phyloP scores from a whole-genome alignment of 2,888 invertebrate species.

The Julus scandinavius region DNA sequence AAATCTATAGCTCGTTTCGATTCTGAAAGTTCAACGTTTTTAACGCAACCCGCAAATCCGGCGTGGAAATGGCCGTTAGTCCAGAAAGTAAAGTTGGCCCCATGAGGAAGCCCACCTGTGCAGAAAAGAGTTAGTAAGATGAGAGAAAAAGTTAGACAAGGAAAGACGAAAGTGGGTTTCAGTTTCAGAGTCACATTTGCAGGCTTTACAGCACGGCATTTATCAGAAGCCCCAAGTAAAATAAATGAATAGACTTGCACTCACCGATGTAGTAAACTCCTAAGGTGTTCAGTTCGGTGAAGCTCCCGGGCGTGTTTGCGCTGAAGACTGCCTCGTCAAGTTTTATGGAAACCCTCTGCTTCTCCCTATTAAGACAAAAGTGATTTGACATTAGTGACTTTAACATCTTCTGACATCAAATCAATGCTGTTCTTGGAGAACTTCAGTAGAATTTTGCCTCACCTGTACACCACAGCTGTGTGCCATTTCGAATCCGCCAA shows the following conservation, averaged over 20 bases:
- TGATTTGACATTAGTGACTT: background rate
- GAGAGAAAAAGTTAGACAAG: background rate
- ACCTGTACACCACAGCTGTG: constrained; percentile 1
- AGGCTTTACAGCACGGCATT: background rate
- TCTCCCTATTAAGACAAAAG: constrained; percentile 40
- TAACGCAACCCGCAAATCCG: constrained; percentile 30
- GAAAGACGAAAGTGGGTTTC: background rate
- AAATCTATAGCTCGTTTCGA: constrained; percentile 26
- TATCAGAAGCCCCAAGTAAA: background rate
- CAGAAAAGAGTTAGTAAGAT: background rate
- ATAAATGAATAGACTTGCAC: background rate
- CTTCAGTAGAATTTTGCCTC: too few relatives aligned
- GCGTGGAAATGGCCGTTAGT: constrained; percentile 47
- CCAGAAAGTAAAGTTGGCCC: background rate
- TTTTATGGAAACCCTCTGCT: constrained; percentile 2
- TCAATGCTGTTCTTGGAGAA: too few relatives aligned
- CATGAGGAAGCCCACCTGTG: constrained; percentile 39
- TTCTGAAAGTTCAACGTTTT: background rate
- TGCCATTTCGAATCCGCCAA: constrained; percentile 46
- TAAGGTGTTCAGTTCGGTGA: constrained; percentile 47
- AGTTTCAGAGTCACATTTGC: background rate
- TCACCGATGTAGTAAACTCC: constrained; percentile 47
- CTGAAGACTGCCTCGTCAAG: background rate
- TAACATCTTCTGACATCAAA: too few relatives aligned
- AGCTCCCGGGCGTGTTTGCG: constrained; percentile 40